Conservation (phyloP, 1,140 invertebrate species). For the Ditylenchus dipsaci region DNA sequence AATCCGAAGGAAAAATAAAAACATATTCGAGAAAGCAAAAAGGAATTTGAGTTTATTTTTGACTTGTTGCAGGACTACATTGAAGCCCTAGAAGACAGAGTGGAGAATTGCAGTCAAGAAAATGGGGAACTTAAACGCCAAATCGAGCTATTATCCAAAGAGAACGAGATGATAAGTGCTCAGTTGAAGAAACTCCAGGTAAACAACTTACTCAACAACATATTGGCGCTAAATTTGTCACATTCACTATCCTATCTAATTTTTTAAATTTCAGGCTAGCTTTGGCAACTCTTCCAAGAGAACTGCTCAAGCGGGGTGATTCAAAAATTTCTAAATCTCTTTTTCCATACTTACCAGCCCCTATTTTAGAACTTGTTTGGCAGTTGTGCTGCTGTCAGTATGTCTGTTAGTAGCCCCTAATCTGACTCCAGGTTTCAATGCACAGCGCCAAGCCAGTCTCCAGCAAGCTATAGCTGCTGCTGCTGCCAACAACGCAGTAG, state of each 20-base stretch:
- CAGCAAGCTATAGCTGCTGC: background rate
- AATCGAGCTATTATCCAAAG: conserved; percentile 40
- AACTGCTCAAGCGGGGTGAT: conserved; percentile 43
- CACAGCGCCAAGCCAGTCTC: background rate
- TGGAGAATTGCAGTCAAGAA: conserved; percentile 48
- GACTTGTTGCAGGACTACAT: conserved; percentile 55
- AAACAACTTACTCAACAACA: background rate
- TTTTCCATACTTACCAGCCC: background rate
- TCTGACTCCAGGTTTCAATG: conserved; percentile 18
- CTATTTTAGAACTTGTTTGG: conserved; percentile 45
- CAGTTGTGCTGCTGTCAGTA: conserved; percentile 52
- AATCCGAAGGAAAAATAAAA: too few species aligned
- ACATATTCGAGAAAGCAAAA: too few species aligned
- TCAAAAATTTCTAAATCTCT: background rate
- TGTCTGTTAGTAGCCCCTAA: conserved; percentile 56
- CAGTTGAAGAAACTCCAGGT: conserved; percentile 53
- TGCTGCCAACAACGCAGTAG: background rate
- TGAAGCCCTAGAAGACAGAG: conserved; percentile 55
- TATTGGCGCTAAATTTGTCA: background rate
- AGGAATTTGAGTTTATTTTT: background rate
- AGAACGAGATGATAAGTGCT: conserved; percentile 40
- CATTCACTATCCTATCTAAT: background rate
- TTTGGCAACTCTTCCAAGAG: conserved; percentile 38
- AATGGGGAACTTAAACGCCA: conserved; percentile 53
- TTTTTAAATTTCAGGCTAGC: conserved; percentile 20